Evolutionary conservation across 2,113 vertebrate species (phyloP).

Genomic region (Pelecanus crispus): DNA sequence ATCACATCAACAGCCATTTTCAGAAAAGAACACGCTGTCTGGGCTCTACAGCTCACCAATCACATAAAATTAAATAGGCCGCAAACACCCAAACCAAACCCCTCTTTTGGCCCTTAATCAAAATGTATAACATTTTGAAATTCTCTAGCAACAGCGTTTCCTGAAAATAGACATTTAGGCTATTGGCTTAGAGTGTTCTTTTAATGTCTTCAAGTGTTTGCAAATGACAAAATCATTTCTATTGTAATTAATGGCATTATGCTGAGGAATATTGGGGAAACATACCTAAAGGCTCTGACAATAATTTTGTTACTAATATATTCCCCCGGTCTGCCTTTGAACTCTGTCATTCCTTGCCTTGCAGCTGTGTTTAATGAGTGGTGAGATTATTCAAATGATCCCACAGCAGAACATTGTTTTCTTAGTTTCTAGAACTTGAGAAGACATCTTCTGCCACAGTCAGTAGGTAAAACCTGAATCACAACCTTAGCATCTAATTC

Average conservation of each 20-base stretch:
- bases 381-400: slow-evolving; percentile 78
- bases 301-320: slow-evolving; percentile 75
- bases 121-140: neutral
- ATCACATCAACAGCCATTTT: neutral
- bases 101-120: neutral
- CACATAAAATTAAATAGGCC: neutral
- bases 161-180: slow-evolving; percentile 18
- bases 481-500: neutral
- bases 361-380: slow-evolving; percentile 81
- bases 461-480: slow-evolving; percentile 35
- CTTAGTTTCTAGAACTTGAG: slow-evolving; percentile 46
- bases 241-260: slow-evolving; percentile 63
- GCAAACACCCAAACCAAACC: neutral
- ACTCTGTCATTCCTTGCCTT: slow-evolving; percentile 69
- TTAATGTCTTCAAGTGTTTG: slow-evolving; percentile 34
- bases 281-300: slow-evolving; percentile 63
- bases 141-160: neutral
- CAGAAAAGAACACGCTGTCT: neutral
- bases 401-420: slow-evolving; percentile 60
- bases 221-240: slow-evolving; percentile 61
- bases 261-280: slow-evolving; percentile 60
- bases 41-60: neutral
- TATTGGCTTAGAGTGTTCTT: slow-evolving; percentile 48
- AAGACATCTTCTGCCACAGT: slow-evolving; percentile 34
- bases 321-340: slow-evolving; percentile 76